Evolutionary conservation across 1,140 invertebrate species (phyloP).

Genomic region (Dreissena rostriformis): DNA sequence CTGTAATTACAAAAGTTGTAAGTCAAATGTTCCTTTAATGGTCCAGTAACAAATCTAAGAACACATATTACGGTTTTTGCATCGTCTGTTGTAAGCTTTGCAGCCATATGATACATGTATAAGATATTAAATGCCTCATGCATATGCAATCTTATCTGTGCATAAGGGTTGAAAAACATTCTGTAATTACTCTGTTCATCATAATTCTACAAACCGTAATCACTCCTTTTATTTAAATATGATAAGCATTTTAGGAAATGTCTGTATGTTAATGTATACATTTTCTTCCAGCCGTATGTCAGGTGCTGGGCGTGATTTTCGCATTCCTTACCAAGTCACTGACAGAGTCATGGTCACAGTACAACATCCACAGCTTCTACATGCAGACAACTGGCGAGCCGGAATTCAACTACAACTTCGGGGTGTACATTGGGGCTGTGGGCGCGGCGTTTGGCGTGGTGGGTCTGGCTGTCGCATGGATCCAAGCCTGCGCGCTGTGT

Average conservation of each 20-base stretch:
- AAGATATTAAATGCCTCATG: too few species aligned
- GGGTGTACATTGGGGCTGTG: constrained; percentile 27
- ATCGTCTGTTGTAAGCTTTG: too few species aligned
- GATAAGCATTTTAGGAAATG: not conserved
- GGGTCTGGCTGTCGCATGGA: constrained; percentile 14
- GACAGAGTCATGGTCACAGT: constrained; percentile 16
- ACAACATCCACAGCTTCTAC: constrained; percentile 25
- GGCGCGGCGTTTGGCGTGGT: constrained; percentile 15
- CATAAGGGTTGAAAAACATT: too few species aligned
- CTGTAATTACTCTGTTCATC: too few species aligned
- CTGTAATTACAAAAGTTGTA: too few species aligned
- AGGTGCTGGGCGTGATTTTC: constrained; percentile 30
- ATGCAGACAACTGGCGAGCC: constrained; percentile 11
- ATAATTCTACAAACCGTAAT: too few species aligned
- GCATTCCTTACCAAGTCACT: constrained; percentile 9
- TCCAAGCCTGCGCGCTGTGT: constrained; percentile 41
- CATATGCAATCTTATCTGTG: too few species aligned
- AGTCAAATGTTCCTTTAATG: too few species aligned
- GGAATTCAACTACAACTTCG: not conserved
- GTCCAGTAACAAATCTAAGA: too few species aligned
- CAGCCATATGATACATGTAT: too few species aligned
- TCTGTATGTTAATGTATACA: not conserved
- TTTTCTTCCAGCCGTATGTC: constrained; percentile 33
- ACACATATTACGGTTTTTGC: too few species aligned
- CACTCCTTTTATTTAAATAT: too few species aligned